phyloP scores from a whole-genome alignment of 2,888 invertebrate genomes.

The Rhodophaea formosa region DNA sequence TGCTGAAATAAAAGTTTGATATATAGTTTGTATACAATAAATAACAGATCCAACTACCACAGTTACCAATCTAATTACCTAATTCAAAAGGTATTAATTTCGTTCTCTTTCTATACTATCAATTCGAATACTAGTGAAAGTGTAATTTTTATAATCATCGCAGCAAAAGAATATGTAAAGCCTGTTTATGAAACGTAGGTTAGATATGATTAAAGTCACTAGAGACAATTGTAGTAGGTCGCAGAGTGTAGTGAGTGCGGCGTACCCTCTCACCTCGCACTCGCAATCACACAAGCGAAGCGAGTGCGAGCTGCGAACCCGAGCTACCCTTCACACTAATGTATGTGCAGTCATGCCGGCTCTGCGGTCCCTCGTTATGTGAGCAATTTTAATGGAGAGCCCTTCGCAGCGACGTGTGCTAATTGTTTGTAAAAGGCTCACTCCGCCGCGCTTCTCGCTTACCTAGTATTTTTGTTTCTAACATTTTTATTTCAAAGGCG shows the following conservation, averaged over 20 bases:
- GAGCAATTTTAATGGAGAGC: constrained; percentile 66
- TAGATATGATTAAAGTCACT: constrained; percentile 8
- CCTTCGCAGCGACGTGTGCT: constrained; percentile 46
- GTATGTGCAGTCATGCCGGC: constrained; percentile 61
- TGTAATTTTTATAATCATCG: no score
- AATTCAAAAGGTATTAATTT: no score
- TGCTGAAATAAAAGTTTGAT: no score
- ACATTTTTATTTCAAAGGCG: constrained; percentile 22
- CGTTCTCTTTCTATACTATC: no score
- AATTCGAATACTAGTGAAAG: no score
- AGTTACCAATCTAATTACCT: no score
- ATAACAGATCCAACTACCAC: no score
- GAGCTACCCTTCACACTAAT: constrained; percentile 47
- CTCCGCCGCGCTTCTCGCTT: constrained; percentile 30
- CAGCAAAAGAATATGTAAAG: neutral
- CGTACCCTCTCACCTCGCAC: constrained; percentile 25
- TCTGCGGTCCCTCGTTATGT: constrained; percentile 54
- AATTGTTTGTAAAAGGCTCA: constrained; percentile 63
- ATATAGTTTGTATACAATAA: no score
- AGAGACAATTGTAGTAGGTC: constrained; percentile 1
- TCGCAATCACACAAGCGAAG: constrained; percentile 45
- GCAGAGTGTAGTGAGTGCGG: constrained; percentile 8
- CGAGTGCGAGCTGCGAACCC: constrained; percentile 43
- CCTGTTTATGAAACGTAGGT: neutral
- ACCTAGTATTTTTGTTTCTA: constrained; percentile 22